phyloP scores from a whole-genome alignment of 2,888 invertebrate species.

The Eretmocerus hayati region DNA sequence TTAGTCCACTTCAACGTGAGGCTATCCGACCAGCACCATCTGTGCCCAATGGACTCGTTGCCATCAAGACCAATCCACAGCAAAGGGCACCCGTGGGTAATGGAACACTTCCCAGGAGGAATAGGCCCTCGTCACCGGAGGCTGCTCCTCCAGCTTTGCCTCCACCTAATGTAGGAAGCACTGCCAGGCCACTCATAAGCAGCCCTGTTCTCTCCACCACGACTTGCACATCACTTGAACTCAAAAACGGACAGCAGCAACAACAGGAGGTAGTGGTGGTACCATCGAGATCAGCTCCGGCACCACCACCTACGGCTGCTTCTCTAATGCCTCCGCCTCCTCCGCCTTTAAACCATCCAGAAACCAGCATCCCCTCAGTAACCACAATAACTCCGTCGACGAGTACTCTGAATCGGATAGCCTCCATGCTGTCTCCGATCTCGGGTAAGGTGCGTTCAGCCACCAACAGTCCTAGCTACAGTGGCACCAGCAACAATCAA shows the following conservation, averaged over 20 bases:
- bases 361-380: too few species aligned
- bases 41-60: constrained; percentile 52
- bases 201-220: constrained; percentile 76
- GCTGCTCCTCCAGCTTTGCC: constrained; percentile 53
- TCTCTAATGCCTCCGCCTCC: neutral
- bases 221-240: constrained; percentile 71
- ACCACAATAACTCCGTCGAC: constrained; percentile 21
- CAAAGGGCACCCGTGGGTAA: too few species aligned
- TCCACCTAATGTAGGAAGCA: constrained; percentile 57
- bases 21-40: constrained; percentile 40
- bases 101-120: constrained; percentile 31
- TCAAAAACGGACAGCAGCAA: constrained; percentile 49
- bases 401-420: constrained; percentile 62
- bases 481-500: too few species aligned
- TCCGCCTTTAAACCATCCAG: neutral
- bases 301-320: neutral
- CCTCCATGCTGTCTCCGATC: constrained; percentile 56
- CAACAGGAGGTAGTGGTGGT: too few species aligned
- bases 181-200: constrained; percentile 69
- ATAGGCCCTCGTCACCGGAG: constrained; percentile 20
- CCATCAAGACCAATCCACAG: constrained; percentile 39
- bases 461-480: neutral
- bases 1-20: constrained; percentile 59
- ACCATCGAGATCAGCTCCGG: constrained; percentile 10
- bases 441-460: constrained; percentile 51